These are phyloP conservation scores for Galaxea fascicularis DNA, from an alignment of 92 coral and sea anemone species.

Conservation along the genomic window DNA sequence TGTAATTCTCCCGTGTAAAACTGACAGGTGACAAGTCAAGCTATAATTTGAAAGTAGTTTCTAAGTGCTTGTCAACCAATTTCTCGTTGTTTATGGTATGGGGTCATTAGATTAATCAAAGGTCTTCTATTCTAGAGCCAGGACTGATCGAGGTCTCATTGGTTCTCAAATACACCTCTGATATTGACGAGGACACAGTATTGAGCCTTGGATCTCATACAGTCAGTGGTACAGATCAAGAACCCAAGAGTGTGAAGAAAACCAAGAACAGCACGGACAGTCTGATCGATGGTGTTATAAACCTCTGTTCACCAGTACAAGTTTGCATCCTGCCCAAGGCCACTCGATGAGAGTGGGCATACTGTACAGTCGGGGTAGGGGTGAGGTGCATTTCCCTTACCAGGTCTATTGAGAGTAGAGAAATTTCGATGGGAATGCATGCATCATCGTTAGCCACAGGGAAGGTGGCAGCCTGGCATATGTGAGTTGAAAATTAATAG, in stretches of 20 bases:
- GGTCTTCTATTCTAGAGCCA: constrained; percentile 69
- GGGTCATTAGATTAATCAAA: background rate
- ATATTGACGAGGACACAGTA: constrained; percentile 84
- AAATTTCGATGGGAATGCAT: background rate
- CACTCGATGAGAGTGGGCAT: background rate
- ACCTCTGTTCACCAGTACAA: constrained; percentile 89
- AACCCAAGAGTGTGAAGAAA: constrained; percentile 64
- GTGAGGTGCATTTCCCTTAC: background rate
- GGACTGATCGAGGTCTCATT: constrained; percentile 88
- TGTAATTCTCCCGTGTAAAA: too few relatives aligned
- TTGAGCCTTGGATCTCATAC: constrained; percentile 56
- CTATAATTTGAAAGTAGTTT: too few relatives aligned
- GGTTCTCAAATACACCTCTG: constrained; percentile 83
- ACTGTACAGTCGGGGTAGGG: background rate
- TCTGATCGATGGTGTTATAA: constrained; percentile 83
- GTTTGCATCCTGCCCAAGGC: constrained; percentile 89
- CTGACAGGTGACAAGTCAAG: too few relatives aligned
- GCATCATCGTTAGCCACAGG: background rate
- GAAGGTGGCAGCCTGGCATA: background rate
- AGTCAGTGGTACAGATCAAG: constrained; percentile 32
- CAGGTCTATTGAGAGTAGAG: background rate
- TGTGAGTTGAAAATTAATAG: too few relatives aligned
- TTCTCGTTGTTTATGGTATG: background rate
- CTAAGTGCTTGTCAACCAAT: too few relatives aligned
- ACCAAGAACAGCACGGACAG: constrained; percentile 83